Conservation (phyloP, 2,888 invertebrate genomes). For the Lycia hirtaria region DNA sequence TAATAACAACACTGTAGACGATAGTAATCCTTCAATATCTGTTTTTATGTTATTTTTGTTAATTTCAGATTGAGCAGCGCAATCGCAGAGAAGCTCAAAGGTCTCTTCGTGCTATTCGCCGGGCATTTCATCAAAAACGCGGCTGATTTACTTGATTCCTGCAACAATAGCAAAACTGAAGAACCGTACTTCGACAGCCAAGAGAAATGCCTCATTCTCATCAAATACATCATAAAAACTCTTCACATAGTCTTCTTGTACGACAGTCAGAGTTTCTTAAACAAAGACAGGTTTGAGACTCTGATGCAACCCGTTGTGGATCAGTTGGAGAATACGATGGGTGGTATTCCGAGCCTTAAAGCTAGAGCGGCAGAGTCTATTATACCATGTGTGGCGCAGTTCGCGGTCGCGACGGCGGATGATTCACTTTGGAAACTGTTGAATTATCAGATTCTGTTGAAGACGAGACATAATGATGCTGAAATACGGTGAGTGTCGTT, state of each 20-base stretch:
- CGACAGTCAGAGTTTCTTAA: conserved; percentile 93
- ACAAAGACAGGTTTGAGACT: conserved; percentile 92
- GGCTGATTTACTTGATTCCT: conserved; percentile 88
- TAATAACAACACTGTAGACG: no score
- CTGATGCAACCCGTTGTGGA: conserved; percentile 95
- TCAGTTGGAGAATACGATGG: conserved; percentile 92
- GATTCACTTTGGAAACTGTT: conserved; percentile 95
- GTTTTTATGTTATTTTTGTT: conserved; percentile 1
- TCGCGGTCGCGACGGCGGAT: conserved; percentile 93
- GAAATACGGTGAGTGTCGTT: conserved; percentile 84
- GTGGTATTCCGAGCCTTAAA: conserved; percentile 86
- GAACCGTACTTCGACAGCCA: conserved; percentile 81
- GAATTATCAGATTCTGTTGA: conserved; percentile 95
- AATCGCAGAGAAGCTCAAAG: conserved; percentile 93
- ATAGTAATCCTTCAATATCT: no score
- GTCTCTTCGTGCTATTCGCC: conserved; percentile 95
- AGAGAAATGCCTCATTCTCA: conserved; percentile 85
- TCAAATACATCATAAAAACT: conserved; percentile 91
- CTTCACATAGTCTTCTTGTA: conserved; percentile 92
- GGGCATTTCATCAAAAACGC: conserved; percentile 93
- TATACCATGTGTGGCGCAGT: conserved; percentile 92
- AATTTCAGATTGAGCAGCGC: conserved; percentile 88
- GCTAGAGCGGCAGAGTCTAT: conserved; percentile 86
- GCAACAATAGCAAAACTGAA: conserved; percentile 87
- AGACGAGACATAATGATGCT: conserved; percentile 91